Evolutionary conservation across 1,140 invertebrate genomes (phyloP).

Genomic region (Hesperophylax magnus): DNA sequence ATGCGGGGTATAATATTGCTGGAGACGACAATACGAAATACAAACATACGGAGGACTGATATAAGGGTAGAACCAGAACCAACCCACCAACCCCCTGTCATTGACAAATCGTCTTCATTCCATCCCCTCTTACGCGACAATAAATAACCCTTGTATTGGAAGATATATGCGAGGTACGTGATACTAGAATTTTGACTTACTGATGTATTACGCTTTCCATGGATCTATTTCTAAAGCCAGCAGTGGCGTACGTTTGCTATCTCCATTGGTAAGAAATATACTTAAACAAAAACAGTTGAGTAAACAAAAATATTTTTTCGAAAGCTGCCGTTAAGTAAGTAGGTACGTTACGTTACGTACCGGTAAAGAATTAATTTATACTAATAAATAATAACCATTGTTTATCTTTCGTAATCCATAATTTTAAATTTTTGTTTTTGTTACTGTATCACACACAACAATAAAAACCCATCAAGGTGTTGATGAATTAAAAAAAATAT

Average conservation of each 20-base stretch:
- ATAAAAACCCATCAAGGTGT: too few species aligned
- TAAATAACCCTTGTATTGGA: conserved; percentile 53
- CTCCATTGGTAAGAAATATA: too few species aligned
- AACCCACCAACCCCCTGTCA: conserved; percentile 40
- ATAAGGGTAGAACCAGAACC: conserved; percentile 32
- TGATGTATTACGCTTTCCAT: conserved; percentile 36
- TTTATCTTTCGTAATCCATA: too few species aligned
- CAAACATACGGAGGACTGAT: background rate
- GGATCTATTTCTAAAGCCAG: conserved; percentile 38
- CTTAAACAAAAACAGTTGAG: too few species aligned
- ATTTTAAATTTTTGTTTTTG: too few species aligned
- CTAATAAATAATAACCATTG: too few species aligned
- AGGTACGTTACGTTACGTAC: too few species aligned
- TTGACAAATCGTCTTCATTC: conserved; percentile 57
- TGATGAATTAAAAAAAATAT: too few species aligned
- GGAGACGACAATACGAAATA: conserved; percentile 14
- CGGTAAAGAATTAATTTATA: too few species aligned
- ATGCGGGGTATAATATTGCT: background rate
- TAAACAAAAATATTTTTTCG: too few species aligned
- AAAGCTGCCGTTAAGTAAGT: too few species aligned
- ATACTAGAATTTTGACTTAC: conserved; percentile 36
- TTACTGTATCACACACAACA: too few species aligned
- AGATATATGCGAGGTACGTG: conserved; percentile 38
- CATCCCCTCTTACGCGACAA: conserved; percentile 50
- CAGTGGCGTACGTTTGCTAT: background rate